Percentiles rank a stretch among this genome's conserved stretches.
Conservation (phyloP, 2,113 vertebrate species). For the Gorsachius goisagi region DNA sequence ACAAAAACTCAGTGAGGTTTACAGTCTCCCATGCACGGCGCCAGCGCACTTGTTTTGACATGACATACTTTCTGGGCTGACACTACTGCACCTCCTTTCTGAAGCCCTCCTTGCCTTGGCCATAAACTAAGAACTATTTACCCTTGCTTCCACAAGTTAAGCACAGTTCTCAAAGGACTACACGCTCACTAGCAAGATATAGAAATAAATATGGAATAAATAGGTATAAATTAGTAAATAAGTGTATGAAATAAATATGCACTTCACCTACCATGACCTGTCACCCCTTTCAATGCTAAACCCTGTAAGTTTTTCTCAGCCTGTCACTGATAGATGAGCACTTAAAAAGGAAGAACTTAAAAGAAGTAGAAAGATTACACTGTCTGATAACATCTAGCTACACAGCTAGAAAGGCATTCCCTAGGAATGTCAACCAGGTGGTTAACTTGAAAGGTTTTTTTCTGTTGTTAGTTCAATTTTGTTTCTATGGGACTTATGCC, state of each 20-base stretch:
- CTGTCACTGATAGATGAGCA: background rate
- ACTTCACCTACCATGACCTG: background rate
- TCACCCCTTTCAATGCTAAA: background rate
- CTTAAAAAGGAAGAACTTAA: background rate
- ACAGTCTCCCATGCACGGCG: too few species aligned
- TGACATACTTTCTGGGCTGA: background rate
- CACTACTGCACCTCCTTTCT: background rate
- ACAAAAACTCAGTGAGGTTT: background rate
- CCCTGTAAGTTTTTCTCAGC: background rate
- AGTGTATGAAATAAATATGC: background rate
- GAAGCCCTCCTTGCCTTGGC: background rate
- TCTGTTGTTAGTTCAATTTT: background rate
- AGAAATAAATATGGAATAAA: background rate
- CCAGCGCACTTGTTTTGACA: background rate
- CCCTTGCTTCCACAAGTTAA: background rate
- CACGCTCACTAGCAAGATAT: background rate
- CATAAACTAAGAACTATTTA: background rate
- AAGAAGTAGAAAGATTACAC: background rate
- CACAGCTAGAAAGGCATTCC: fast-evolving
- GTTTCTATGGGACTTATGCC: fast-evolving
- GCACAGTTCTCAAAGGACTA: background rate
- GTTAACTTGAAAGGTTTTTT: background rate
- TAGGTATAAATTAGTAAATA: background rate
- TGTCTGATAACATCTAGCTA: background rate
- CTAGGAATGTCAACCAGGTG: background rate